Evolutionary conservation across 2,113 vertebrate genomes (phyloP), one percentile per base, ranked within the genome.

Genomic region (Pycnonotus jocosus): DNA sequence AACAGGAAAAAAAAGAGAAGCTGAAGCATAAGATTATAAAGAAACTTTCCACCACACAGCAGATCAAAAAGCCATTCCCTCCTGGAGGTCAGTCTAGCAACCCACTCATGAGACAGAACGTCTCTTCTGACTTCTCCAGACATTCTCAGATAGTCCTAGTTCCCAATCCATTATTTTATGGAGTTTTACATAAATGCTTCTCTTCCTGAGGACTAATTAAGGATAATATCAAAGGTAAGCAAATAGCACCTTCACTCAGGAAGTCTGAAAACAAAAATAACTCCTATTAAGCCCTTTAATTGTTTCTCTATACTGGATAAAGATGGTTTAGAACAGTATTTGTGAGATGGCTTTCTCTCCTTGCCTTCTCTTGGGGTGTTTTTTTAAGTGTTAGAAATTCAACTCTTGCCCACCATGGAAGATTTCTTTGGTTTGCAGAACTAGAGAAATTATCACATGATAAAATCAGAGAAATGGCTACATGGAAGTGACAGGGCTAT

Each of bases 261-360:
- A 90, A 88, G 64, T 47, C 90, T 83, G 38, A 81, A 90, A 82
- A 82, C 12, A 33, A 92, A 92, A 93, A 83, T 47, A 85, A 53
- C 14, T 61, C 24, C 2, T 40, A 13, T 54, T 60, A 38, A 9
- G 35, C 6, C 42, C 61, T 86, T 89, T 15, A 84, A 45, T 66
- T 31, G 8, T 65, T 81, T 77, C 31, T 85, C 77, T 30, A 57
- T 57, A 76, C 11, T 51, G 64, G 38, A 61, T 54, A 44, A 88
- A 88, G 54, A 57, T 38, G 13, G 27, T 35, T n/a, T 57, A 50
- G 45, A 80, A 72, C 23, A 72, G 1, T 40, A 48, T 45, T 38
- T 53, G 31, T 50, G 20, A 80, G 37, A 68, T 27, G 16, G 16
- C 8, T 76, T 91, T 71, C 18, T 60, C 24, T 60, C 18, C 6